phyloP scores from a whole-genome alignment of 2,113 vertebrate genomes.

The Paraplagusia blochii region DNA sequence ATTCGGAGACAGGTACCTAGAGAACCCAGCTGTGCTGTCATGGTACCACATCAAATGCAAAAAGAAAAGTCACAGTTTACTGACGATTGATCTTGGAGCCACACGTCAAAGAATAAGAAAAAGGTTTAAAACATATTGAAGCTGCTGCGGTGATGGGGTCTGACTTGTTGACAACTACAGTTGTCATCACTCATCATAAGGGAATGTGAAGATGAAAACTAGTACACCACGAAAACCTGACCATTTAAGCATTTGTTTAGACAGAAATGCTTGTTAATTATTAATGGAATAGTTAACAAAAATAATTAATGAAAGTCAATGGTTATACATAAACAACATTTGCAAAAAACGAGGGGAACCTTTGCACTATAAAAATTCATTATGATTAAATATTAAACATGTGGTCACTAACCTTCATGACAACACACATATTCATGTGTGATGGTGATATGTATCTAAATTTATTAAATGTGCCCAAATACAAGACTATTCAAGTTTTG shows the following conservation, averaged over 20 bases:
- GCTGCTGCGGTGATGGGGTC: constrained; percentile 4
- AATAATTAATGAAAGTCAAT: too few relatives aligned
- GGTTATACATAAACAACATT: constrained; percentile 7
- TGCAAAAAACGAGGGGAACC: constrained; percentile 20
- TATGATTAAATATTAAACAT: constrained; percentile 20
- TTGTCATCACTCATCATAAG: constrained; percentile 1
- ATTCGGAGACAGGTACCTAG: constrained; percentile 40
- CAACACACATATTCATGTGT: not conserved
- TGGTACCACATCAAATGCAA: constrained; percentile 27
- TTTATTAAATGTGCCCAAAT: constrained; percentile 58
- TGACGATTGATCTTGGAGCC: constrained; percentile 34
- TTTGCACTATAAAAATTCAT: constrained; percentile 15
- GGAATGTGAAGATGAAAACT: too few relatives aligned
- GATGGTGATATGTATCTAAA: constrained; percentile 4
- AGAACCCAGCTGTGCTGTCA: constrained; percentile 18
- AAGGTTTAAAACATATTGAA: constrained; percentile 5
- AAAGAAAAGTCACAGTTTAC: constrained; percentile 43
- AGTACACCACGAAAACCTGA: constrained; percentile 1
- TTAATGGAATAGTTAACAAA: constrained; percentile 15
- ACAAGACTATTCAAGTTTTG: constrained; percentile 68
- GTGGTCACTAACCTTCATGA: constrained; percentile 3
- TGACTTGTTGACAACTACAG: not conserved
- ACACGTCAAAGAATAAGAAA: constrained; percentile 3
- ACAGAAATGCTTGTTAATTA: constrained; percentile 44
- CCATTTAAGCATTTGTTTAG: constrained; percentile 4